Base-by-base conservation (phyloP, 2,888 invertebrate species). In the Scrobipalpa atriplicella region DNA sequence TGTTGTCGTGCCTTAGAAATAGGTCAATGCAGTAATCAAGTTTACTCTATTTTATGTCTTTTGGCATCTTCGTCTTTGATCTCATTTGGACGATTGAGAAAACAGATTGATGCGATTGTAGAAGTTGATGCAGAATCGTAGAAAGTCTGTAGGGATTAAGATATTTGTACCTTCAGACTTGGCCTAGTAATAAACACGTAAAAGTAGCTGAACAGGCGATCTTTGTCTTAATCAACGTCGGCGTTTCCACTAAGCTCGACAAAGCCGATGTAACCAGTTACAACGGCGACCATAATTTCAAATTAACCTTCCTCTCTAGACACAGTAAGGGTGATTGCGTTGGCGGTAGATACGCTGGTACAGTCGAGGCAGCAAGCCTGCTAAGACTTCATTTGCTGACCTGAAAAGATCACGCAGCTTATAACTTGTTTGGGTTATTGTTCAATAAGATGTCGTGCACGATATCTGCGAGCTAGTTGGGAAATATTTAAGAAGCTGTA, bases 221-320 rank as follows among this genome's bases (percentile, higher is more conserved):
- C 68, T 73, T 70, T 69, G 70, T 75, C 71, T 72, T 75, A 72
- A 74, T 75, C 72, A 74, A 75, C 68, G 68, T 72, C 71, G 63
- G 66, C 65, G 68, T 72, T 67, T 52, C 68, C 61, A 65, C 70
- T 62, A 56, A 51, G 41, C 64, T 66, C 47, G 7, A 38, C 29
- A 67, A 63, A 63, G 63, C 38, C 64, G 65, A 67, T 69, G 71
- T 74, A 69, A 68, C 73, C 68, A 68, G 66, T 74, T 73, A 72
- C 66, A 67, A 65, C 29, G 66, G 41, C 16, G 62, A 63, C 71
- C 67, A 69, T 74, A 70, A 75, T 67, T 70, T 66, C 67, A 64
- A 68, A 68, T 70, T 65, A 69, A 68, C 65, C 51, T 62, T 56
- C 64, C 61, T 62, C 41, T 62, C 65, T 70, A 65, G 65, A 62